Base-by-base conservation (phyloP, 2,888 invertebrate species). In the Plagodis dolabraria region DNA sequence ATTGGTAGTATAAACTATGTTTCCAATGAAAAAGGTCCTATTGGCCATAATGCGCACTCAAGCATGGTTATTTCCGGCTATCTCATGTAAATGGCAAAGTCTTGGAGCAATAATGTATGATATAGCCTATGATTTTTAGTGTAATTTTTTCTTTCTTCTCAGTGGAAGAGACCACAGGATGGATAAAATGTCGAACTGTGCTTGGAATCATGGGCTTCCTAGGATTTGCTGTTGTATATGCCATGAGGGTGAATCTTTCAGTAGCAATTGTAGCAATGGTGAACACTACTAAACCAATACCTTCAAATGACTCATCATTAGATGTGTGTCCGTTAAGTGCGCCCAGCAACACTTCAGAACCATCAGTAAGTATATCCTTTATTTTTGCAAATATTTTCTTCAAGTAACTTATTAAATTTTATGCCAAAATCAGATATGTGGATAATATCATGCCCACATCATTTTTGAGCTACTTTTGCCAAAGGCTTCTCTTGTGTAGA, bases 231-330 rank as follows among this genome's bases (percentile, higher is more conserved):
- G 95, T 97, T 79, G 97, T 97, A 5, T 98, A 98, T 86, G 97
- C 97, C 0, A 97, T 98, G 96, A 93, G 98, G 60, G 97, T 98
- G 0, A 98, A 98, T 85, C 93, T 99, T 38, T 98, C 98, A 0
- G 97, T 99, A 33, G 98, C 98, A 42, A 97, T 99, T 77, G 98
- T 99, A 36, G 98, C 98, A 36, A 99, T 99, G 99, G 96, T 97
- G 44, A 97, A 97, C 82, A 94, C 94, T 54, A 95, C 96, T 1
- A 94, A 94, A 0, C 94, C 95, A 0, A 79, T 91, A 33, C 85
- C 93, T 33, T 84, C 92, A 50, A 94, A 94, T 76, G 93, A 83
- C 50, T 93, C 94, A 34, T 92, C 93, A 5, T 82, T 92, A 58
- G 96, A 96, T 82, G 93, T 94, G 7, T 96, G 96, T 74, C 94